These are phyloP conservation scores for Tragelaphus scriptus DNA, from an alignment of 2,113 vertebrate species.

Conservation along the genomic window DNA sequence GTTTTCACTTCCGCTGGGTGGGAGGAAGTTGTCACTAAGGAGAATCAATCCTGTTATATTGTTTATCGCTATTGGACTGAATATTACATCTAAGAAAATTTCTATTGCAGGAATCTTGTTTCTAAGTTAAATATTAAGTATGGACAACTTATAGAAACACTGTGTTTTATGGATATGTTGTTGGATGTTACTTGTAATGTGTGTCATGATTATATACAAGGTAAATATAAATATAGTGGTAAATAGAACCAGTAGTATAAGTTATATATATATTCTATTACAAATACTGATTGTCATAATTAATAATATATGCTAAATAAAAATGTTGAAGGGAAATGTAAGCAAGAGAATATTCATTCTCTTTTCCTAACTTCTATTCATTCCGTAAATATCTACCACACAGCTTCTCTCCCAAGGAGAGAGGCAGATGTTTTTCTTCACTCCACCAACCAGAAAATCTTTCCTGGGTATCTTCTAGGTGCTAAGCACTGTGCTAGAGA, in stretches of 20 bases:
- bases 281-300: background rate
- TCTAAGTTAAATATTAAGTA: constrained; percentile 21
- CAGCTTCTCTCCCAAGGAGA: background rate
- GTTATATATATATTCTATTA: background rate
- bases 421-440: background rate
- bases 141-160: background rate
- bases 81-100: background rate
- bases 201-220: background rate
- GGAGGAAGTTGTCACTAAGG: background rate
- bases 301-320: background rate
- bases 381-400: background rate
- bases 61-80: background rate
- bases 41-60: background rate
- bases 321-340: background rate
- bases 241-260: background rate
- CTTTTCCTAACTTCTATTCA: background rate
- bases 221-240: background rate
- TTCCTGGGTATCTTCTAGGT: background rate
- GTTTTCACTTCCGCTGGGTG: constrained; percentile 34
- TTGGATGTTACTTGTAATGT: background rate
- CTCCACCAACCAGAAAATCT: background rate
- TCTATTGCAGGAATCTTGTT: background rate
- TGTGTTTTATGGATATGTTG: background rate
- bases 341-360: background rate
- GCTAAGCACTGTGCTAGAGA: background rate